phyloP scores from a whole-genome alignment of 1,140 invertebrate species.

The Harlomillsia oculata region DNA sequence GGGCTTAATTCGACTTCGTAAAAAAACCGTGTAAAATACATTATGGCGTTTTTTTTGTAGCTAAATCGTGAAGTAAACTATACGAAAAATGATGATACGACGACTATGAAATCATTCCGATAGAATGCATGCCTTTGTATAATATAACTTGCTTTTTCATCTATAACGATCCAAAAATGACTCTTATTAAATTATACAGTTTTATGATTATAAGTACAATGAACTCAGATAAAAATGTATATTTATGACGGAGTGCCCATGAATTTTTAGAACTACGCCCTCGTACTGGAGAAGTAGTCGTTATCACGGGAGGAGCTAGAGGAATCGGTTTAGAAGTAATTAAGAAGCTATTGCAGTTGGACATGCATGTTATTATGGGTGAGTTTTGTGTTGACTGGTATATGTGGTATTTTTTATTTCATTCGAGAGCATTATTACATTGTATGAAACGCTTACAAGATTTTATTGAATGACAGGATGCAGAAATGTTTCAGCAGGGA shows the following conservation, averaged over 20 bases:
- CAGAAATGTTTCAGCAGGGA: slow-evolving; percentile 51
- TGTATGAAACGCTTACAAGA: neutral
- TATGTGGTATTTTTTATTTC: neutral
- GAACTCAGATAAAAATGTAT: too few species aligned
- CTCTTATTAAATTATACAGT: neutral
- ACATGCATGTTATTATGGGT: slow-evolving; percentile 72
- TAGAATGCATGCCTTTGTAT: too few species aligned
- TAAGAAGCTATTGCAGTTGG: slow-evolving; percentile 63
- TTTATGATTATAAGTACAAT: neutral
- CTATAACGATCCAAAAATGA: neutral
- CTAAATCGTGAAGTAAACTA: too few species aligned
- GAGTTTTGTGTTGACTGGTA: neutral
- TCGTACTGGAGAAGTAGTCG: slow-evolving; percentile 57
- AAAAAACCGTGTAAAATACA: too few species aligned
- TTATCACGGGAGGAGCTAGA: slow-evolving; percentile 77
- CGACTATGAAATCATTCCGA: too few species aligned
- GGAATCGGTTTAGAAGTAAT: slow-evolving; percentile 77
- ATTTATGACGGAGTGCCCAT: neutral
- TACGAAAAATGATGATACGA: too few species aligned
- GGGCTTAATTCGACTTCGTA: too few species aligned
- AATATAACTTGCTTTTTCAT: too few species aligned
- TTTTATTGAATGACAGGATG: slow-evolving; percentile 12
- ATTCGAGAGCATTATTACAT: neutral
- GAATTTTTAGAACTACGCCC: slow-evolving; percentile 45
- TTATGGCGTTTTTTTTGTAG: too few species aligned